Evolutionary conservation across 2,888 invertebrate genomes (phyloP).

Genomic region (Apocheima hispidaria): DNA sequence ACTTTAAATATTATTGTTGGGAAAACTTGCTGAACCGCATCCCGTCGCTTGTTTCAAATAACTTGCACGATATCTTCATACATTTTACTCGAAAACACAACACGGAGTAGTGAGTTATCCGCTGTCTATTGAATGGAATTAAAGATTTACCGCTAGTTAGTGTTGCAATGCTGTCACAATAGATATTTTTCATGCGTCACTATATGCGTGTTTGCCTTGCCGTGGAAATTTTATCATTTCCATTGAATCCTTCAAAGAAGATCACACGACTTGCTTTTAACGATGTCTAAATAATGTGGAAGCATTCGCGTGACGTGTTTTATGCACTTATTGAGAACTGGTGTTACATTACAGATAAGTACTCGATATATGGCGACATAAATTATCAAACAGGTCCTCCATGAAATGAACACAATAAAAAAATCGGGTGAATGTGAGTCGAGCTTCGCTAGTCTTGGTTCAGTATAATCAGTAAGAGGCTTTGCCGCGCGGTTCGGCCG

Average conservation of each 20-base stretch:
- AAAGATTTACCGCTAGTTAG: conserved; percentile 56
- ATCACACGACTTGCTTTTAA: conserved; percentile 52
- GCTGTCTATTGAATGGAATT: conserved; percentile 37
- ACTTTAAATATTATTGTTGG: conserved; percentile 39
- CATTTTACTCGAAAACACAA: conserved; percentile 18
- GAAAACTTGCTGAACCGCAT: conserved; percentile 40
- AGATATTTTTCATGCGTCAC: conserved; percentile 49
- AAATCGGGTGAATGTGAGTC: conserved; percentile 43
- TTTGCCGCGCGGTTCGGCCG: no score
- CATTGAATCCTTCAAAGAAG: conserved; percentile 49
- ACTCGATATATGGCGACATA: conserved; percentile 60
- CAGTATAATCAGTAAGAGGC: no score
- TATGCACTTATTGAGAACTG: conserved; percentile 53
- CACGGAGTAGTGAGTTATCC: conserved; percentile 52
- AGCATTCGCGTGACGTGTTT: conserved; percentile 42
- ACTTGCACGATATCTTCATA: conserved; percentile 35
- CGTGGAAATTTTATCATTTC: conserved; percentile 61
- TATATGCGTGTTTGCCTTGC: no score
- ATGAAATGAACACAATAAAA: conserved; percentile 62
- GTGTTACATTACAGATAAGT: conserved; percentile 51
- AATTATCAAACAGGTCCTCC: conserved; percentile 69
- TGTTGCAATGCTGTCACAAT: conserved; percentile 57
- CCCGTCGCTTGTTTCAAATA: conserved; percentile 42
- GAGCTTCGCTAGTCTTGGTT: background rate
- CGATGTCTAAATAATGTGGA: conserved; percentile 57